Evolutionary conservation across 2,888 invertebrate genomes (phyloP).

Genomic region (Pycnomerus fuliginosus): DNA sequence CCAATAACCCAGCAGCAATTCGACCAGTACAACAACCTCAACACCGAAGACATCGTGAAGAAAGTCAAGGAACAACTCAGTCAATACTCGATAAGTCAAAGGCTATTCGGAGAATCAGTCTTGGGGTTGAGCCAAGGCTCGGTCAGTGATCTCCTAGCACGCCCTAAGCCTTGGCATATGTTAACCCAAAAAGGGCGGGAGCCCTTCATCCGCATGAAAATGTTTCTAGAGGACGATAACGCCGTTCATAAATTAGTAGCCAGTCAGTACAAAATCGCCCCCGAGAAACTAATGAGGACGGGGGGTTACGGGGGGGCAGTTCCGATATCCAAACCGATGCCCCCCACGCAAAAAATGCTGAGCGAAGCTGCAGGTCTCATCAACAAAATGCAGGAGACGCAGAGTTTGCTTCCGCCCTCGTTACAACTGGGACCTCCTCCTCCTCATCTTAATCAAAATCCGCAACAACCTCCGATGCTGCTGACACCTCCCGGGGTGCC

Average conservation of each 20-base stretch:
- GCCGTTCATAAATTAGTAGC: constrained; percentile 94
- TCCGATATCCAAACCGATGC: constrained; percentile 68
- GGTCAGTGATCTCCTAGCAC: constrained; percentile 93
- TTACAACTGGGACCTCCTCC: constrained; percentile 57
- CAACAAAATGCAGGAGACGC: constrained; percentile 70
- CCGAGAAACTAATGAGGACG: constrained; percentile 95
- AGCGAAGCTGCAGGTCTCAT: constrained; percentile 65
- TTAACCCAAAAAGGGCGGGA: constrained; percentile 95
- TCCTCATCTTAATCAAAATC: constrained; percentile 55
- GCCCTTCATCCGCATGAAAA: constrained; percentile 97
- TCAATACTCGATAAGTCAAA: constrained; percentile 95
- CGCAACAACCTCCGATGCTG: constrained; percentile 55
- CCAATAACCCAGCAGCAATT: constrained; percentile 99
- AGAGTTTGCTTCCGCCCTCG: constrained; percentile 59
- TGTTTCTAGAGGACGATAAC: constrained; percentile 95
- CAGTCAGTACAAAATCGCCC: constrained; percentile 96
- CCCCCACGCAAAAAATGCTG: constrained; percentile 76
- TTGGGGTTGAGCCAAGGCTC: constrained; percentile 95
- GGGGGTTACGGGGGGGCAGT: constrained; percentile 80
- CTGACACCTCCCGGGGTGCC: constrained; percentile 76
- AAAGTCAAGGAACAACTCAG: constrained; percentile 93
- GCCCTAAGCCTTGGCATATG: constrained; percentile 99
- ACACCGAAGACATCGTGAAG: constrained; percentile 97
- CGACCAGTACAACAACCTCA: constrained; percentile 95
- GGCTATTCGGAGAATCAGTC: constrained; percentile 98